Evolutionary conservation across 2,888 invertebrate genomes (phyloP).

Genomic region (Ornithoptera priamus): DNA sequence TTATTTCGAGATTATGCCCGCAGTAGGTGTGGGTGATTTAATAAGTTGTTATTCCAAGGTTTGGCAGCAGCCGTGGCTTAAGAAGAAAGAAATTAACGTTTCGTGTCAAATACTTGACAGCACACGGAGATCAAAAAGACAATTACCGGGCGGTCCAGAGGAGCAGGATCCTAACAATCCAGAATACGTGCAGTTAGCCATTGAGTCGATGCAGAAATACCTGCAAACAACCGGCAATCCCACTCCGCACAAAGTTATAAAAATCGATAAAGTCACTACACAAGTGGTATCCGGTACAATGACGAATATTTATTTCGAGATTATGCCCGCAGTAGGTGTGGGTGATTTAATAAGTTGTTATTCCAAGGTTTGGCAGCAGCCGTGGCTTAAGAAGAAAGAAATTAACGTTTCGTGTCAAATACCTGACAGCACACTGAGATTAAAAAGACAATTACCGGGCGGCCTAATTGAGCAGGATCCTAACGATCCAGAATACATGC

Average conservation of each 20-base stretch:
- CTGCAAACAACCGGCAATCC: background rate
- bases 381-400: background rate
- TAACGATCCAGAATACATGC: background rate
- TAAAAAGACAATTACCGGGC: background rate
- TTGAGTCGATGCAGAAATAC: background rate
- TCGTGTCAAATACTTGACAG: constrained; percentile 30
- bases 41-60: background rate
- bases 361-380: background rate
- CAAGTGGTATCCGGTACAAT: background rate
- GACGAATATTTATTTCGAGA: background rate
- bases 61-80: constrained; percentile 70
- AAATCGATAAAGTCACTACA: constrained; percentile 30
- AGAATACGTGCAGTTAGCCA: background rate
- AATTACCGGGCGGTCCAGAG: constrained; percentile 28
- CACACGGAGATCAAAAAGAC: constrained; percentile 6
- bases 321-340: background rate
- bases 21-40: background rate
- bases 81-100: constrained; percentile 50
- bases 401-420: background rate
- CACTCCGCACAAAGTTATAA: constrained; percentile 39
- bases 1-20: background rate
- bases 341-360: background rate
- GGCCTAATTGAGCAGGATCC: background rate
- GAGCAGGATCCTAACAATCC: background rate
- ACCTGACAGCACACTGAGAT: background rate